Evolutionary conservation across 2,113 vertebrate species (phyloP), one percentile per base, ranked within the genome.

Genomic region (Chionis minor): DNA sequence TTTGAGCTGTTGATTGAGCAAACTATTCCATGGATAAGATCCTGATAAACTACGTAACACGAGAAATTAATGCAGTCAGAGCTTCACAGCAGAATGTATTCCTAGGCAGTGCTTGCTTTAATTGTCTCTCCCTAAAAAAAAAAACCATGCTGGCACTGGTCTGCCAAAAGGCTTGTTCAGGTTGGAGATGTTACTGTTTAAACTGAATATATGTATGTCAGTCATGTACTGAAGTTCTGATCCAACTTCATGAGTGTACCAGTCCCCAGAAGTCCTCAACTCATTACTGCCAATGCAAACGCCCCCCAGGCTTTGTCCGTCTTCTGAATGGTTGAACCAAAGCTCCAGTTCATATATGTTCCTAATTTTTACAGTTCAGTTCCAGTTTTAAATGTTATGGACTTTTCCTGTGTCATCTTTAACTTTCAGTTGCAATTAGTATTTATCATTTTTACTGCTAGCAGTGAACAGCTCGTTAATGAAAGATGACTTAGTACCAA

Each of bases 1-100:
- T 93, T 81, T 92, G 70, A 93, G 58, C 67, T 92, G 84, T 80
- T 92, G 82, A 86, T 86, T 84, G 71, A 94, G 77, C 83, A 81
- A 71, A 79, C 24, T 52, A 3, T 87, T 94, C 73, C 42, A 10
- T 62, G 83, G 40, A 32, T 89, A 80, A 84, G 92, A 71, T 87
- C 73, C 78, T 92, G 84, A 95, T 94, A 89, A 95, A 88, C 65
- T 86, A 38, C 0, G 2, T 85, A 71, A 59, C 62, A 74, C 1
- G 4, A 86, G 33, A 94, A 89, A 87, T 56, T 30, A 72, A 85
- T 82, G 89, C 70, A 65, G 26, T 32, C 2, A 3, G 45, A 82
- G 22, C 73, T 89, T 84, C 54, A 14, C 62, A 70, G 81, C 80
- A 94, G 65, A 92, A 74, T 10, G 4, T 24, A 67, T 52, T 74